Percentiles rank a stretch among this genome's conserved stretches.
These are phyloP conservation scores for Hesperophylax magnus DNA, from an alignment of 1,140 invertebrate species.

Conservation along the genomic window DNA sequence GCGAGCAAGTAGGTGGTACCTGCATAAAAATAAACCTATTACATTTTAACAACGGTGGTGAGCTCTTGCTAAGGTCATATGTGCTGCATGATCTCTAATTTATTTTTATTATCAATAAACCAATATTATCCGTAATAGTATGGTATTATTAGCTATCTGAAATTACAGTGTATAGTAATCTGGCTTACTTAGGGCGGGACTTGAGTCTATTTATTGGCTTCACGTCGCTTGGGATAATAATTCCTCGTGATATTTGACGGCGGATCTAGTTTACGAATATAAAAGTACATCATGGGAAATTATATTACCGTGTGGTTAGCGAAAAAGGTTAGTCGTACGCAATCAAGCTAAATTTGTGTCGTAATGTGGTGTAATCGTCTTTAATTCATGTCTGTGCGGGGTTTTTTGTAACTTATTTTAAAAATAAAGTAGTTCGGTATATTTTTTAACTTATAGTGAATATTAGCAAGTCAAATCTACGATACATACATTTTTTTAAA, in stretches of 20 bases:
- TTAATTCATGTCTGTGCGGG: no score
- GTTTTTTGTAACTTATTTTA: no score
- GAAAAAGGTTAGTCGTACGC: no score
- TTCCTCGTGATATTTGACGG: background rate
- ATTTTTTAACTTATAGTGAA: no score
- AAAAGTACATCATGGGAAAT: background rate
- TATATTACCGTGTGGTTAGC: background rate
- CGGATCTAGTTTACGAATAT: background rate
- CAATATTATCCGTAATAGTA: conserved; percentile 56
- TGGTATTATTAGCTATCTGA: conserved; percentile 54
- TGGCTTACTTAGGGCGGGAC: conserved; percentile 24
- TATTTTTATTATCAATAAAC: conserved; percentile 58
- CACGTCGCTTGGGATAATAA: conserved; percentile 37
- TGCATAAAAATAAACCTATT: no score
- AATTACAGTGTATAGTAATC: conserved; percentile 38
- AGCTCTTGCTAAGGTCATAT: conserved; percentile 10
- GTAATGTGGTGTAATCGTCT: no score
- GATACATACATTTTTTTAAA: no score
- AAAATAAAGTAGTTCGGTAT: no score
- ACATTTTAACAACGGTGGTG: no score
- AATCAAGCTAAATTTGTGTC: no score
- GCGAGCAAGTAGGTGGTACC: no score
- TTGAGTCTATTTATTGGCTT: conserved; percentile 48
- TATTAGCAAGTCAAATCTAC: no score
- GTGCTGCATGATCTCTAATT: conserved; percentile 47